phyloP scores from a whole-genome alignment of 2,888 invertebrate genomes.

The Ashinkailepas kermadecensis region DNA sequence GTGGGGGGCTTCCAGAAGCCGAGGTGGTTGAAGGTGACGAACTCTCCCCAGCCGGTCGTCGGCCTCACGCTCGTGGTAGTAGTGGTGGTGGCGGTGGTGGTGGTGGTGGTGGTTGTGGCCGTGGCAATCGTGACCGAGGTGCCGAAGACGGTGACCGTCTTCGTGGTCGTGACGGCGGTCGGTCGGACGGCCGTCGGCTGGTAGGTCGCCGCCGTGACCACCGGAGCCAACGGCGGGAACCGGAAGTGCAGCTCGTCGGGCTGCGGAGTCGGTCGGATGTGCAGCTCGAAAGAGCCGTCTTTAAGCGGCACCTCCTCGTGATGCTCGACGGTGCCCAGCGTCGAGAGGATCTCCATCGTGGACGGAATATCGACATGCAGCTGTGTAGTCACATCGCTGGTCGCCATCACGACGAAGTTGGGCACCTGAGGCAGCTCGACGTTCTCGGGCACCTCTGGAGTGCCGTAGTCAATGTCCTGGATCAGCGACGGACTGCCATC shows the following conservation, averaged over 20 bases:
- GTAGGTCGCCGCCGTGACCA: not conserved
- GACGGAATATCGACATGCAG: not conserved
- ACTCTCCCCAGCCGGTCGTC: not conserved
- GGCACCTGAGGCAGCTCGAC: not conserved
- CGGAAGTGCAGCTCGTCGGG: not conserved
- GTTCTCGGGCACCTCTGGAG: not conserved
- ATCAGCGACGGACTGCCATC: no score
- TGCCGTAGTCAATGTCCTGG: no score
- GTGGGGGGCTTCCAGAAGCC: constrained; percentile 7
- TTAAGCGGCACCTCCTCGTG: not conserved
- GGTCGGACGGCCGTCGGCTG: not conserved
- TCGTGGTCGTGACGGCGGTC: not conserved
- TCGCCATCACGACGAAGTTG: not conserved
- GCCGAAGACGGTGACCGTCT: not conserved
- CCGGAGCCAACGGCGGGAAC: not conserved
- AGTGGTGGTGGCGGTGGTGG: not conserved
- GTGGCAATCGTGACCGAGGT: not conserved
- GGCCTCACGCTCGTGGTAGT: not conserved
- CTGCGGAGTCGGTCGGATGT: not conserved
- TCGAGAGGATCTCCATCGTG: constrained; percentile 1
- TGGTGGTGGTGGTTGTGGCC: not conserved
- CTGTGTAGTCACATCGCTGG: not conserved
- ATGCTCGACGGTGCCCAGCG: not conserved
- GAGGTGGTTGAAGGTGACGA: not conserved
- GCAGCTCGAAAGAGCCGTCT: not conserved